Conservation (phyloP, 1,140 invertebrate species). For the Plutomurus gul region DNA sequence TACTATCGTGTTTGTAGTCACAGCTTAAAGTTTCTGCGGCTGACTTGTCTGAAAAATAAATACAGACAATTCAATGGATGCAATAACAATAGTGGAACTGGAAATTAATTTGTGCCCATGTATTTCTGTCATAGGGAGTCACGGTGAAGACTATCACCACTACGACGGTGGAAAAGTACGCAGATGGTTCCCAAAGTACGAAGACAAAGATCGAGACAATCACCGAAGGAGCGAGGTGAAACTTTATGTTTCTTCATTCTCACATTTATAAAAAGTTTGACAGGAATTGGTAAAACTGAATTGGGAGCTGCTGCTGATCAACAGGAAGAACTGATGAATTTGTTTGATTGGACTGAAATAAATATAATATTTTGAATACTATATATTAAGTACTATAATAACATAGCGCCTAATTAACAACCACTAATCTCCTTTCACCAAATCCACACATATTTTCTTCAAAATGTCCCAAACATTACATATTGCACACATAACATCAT, state of each 20-base stretch:
- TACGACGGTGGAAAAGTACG: conserved; percentile 46
- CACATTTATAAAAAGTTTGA: background rate
- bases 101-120: too few species aligned
- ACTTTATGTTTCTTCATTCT: background rate
- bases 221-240: conserved; percentile 43
- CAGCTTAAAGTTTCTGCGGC: too few species aligned
- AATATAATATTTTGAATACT: background rate
- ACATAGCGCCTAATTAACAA: background rate
- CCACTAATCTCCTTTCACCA: too few species aligned
- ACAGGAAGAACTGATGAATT: background rate
- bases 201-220: conserved; percentile 46
- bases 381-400: background rate
- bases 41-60: too few species aligned
- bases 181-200: conserved; percentile 43
- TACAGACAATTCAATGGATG: background rate
- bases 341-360: background rate
- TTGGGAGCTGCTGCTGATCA: background rate
- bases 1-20: too few species aligned
- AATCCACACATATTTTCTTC: too few species aligned
- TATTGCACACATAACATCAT: background rate
- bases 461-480: too few species aligned
- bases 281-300: too few species aligned
- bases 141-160: conserved; percentile 50
- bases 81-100: too few species aligned
- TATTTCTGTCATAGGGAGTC: conserved; percentile 32